Evolutionary conservation across 92 coral and sea anemone species (phyloP).

Genomic region (Montipora capitata): DNA sequence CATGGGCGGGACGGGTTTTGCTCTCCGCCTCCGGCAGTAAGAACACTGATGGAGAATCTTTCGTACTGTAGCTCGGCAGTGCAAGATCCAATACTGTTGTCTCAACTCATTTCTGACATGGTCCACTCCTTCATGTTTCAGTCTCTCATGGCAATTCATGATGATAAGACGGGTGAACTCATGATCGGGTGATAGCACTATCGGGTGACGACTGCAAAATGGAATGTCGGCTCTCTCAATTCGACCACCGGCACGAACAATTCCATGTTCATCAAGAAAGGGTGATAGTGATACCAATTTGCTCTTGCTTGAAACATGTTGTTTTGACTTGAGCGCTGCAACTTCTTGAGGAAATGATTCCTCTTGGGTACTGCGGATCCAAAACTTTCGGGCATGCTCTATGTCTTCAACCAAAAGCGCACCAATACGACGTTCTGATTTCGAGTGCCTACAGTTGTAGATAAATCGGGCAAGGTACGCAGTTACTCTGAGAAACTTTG

Average conservation of each 20-base stretch:
- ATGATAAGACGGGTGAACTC: constrained; percentile 56
- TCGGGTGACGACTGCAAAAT: constrained; percentile 62
- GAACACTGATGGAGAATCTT: constrained; percentile 33
- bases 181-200: constrained; percentile 46
- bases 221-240: constrained; percentile 63
- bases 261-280: constrained; percentile 58
- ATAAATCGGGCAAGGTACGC: constrained; percentile 26
- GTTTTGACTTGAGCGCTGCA: constrained; percentile 37
- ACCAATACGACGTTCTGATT: constrained; percentile 35
- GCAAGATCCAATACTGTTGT: constrained; percentile 71
- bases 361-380: constrained; percentile 39
- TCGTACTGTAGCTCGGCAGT: constrained; percentile 31
- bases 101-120: constrained; percentile 71
- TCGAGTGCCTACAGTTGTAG: constrained; percentile 23
- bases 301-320: no score
- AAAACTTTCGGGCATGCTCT: constrained; percentile 28
- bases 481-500: constrained; percentile 20
- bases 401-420: constrained; percentile 49
- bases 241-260: constrained; percentile 72
- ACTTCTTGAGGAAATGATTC: constrained; percentile 41
- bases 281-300: constrained; percentile 36
- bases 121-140: constrained; percentile 53
- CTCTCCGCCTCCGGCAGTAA: constrained; percentile 54
- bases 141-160: constrained; percentile 38
- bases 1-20: constrained; percentile 47